Percentiles rank a stretch among this genome's conserved stretches.
These are phyloP conservation scores for Balaenoptera acutorostrata DNA, from an alignment of 2,113 vertebrate species.

Conservation along the genomic window DNA sequence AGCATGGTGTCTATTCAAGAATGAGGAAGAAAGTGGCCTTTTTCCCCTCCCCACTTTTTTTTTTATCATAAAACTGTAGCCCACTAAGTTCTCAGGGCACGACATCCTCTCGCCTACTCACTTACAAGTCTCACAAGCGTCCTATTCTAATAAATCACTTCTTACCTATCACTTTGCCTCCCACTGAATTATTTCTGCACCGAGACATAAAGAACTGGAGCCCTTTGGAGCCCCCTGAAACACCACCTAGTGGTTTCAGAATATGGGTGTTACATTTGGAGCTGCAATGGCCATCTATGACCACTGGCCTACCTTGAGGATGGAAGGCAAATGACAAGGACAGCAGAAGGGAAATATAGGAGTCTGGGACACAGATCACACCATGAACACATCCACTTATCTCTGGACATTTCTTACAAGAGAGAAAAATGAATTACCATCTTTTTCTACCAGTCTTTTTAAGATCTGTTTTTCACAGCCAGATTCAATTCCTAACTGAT, in stretches of 20 bases:
- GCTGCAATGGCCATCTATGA: background rate
- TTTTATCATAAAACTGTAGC: too few species aligned
- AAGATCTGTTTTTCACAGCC: background rate
- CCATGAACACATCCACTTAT: background rate
- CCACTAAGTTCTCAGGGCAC: too few species aligned
- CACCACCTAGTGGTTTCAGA: background rate
- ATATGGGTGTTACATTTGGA: background rate
- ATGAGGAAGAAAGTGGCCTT: too few species aligned
- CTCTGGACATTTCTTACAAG: background rate
- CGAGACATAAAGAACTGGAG: too few species aligned
- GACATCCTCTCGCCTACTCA: too few species aligned
- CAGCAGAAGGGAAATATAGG: background rate
- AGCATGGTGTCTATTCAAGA: too few species aligned
- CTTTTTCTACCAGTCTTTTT: background rate
- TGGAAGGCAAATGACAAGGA: background rate
- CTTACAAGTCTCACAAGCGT: too few species aligned
- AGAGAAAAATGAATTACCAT: background rate
- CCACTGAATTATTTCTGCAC: too few species aligned
- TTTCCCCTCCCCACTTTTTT: too few species aligned
- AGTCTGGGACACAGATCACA: background rate
- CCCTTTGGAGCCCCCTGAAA: too few species aligned
- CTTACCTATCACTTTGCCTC: too few species aligned
- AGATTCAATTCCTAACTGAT: background rate
- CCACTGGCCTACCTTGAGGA: background rate
- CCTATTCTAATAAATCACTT: too few species aligned